Conservation (phyloP, 2,113 vertebrate species). For the Cheirogaleus medius region DNA sequence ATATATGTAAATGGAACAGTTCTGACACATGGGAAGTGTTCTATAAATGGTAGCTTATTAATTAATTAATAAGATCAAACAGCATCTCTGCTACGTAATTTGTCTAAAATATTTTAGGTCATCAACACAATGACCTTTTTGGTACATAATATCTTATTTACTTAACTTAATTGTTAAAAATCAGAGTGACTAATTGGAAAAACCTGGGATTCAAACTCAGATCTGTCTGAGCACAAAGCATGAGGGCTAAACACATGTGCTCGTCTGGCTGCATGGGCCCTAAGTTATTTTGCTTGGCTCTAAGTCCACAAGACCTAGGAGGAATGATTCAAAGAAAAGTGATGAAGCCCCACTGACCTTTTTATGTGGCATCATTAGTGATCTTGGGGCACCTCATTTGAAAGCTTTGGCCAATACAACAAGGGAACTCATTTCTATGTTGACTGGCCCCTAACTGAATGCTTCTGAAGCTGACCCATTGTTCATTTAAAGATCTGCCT, state of each 20-base stretch:
- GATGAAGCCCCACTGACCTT: background rate
- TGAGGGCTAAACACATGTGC: background rate
- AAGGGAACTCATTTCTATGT: conserved; percentile 35
- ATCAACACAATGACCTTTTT: background rate
- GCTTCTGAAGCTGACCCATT: conserved; percentile 44
- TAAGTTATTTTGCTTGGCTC: background rate
- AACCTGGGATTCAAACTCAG: background rate
- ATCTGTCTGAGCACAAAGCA: background rate
- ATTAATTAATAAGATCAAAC: background rate
- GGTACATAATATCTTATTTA: background rate
- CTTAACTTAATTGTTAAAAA: background rate
- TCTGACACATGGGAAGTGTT: background rate
- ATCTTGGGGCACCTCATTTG: background rate
- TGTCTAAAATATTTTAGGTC: background rate
- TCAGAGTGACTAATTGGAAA: background rate
- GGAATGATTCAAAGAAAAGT: background rate
- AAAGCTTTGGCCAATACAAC: conserved; percentile 43
- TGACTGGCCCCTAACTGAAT: background rate
- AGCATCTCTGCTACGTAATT: background rate
- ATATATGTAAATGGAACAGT: background rate
- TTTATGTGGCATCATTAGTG: background rate
- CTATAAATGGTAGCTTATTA: background rate
- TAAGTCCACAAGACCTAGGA: background rate
- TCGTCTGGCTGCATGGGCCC: background rate
- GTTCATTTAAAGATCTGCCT: conserved; percentile 71